Percentiles rank a stretch among this genome's conserved stretches.
phyloP scores from a whole-genome alignment of 2,888 invertebrate genomes.

The Drosophila engyochracea region DNA sequence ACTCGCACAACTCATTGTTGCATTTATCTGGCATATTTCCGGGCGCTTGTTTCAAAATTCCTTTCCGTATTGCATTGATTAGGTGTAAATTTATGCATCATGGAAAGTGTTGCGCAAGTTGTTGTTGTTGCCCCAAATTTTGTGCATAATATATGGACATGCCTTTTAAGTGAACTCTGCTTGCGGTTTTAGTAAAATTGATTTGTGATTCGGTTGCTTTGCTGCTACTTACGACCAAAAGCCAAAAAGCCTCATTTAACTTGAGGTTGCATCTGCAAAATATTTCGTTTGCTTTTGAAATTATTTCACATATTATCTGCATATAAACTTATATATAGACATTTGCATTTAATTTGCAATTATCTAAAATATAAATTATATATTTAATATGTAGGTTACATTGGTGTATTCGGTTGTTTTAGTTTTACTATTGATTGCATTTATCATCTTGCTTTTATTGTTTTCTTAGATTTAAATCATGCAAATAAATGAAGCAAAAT shows the following conservation, averaged over 20 bases:
- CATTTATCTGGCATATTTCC: slow-evolving; percentile 53
- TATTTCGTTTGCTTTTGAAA: slow-evolving; percentile 10
- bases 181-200: slow-evolving; percentile 43
- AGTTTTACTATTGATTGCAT: neutral
- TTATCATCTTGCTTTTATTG: neutral
- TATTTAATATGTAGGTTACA: neutral
- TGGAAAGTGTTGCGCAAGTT: slow-evolving; percentile 27
- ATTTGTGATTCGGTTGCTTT: slow-evolving; percentile 33
- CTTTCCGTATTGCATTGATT: slow-evolving; percentile 74
- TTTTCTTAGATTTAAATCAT: neutral
- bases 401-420: neutral
- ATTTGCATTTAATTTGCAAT: neutral
- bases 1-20: slow-evolving; percentile 13
- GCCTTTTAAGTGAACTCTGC: slow-evolving; percentile 21
- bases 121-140: slow-evolving; percentile 12
- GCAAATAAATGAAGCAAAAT: neutral
- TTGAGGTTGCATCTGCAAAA: slow-evolving; percentile 34
- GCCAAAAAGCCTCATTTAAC: neutral
- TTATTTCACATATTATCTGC: neutral
- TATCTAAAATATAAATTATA: neutral
- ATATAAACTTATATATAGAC: neutral
- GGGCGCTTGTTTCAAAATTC: slow-evolving; percentile 52
- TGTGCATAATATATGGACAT: slow-evolving; percentile 51
- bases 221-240: neutral
- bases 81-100: slow-evolving; percentile 77